Conservation (phyloP, 2,113 vertebrate genomes). For the Oxygymnocypris stewartii region DNA sequence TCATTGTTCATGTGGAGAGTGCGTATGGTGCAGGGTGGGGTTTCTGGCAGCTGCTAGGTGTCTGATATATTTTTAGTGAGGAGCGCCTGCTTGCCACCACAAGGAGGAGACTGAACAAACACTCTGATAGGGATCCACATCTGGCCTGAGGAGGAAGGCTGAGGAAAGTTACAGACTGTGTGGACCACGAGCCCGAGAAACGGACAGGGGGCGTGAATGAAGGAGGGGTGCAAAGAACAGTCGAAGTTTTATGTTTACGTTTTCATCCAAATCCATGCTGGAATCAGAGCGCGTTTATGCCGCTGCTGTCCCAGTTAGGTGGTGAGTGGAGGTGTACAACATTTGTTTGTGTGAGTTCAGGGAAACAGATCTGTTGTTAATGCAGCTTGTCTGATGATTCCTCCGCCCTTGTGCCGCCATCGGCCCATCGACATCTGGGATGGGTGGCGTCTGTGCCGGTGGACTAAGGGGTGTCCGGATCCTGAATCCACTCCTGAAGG, state of each 20-base stretch:
- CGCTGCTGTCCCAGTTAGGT: constrained; percentile 19
- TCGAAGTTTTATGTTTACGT: constrained; percentile 44
- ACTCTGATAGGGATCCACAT: constrained; percentile 59
- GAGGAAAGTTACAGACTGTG: constrained; percentile 53
- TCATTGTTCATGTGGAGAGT: constrained; percentile 50
- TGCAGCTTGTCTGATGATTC: constrained; percentile 7
- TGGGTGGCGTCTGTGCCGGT: constrained; percentile 18
- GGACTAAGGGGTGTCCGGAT: constrained; percentile 1
- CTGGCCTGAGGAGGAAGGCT: constrained; percentile 42
- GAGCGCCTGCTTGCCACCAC: constrained; percentile 44
- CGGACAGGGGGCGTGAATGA: neutral
- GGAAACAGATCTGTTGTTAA: constrained; percentile 48
- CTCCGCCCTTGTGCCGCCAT: neutral
- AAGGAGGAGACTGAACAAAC: constrained; percentile 52
- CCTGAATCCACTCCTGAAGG: constrained; percentile 81
- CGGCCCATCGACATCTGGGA: constrained; percentile 45
- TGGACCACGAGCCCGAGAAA: neutral
- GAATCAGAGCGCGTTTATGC: constrained; percentile 41
- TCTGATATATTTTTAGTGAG: constrained; percentile 56
- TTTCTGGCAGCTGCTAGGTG: constrained; percentile 53
- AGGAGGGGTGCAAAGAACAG: constrained; percentile 45
- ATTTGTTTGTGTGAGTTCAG: neutral
- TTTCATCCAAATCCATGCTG: constrained; percentile 18
- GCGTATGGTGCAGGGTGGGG: constrained; percentile 20
- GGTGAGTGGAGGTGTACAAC: neutral